These are phyloP conservation scores for Tinea semifulvella DNA, from an alignment of 2,888 invertebrate genomes.

Conservation along the genomic window DNA sequence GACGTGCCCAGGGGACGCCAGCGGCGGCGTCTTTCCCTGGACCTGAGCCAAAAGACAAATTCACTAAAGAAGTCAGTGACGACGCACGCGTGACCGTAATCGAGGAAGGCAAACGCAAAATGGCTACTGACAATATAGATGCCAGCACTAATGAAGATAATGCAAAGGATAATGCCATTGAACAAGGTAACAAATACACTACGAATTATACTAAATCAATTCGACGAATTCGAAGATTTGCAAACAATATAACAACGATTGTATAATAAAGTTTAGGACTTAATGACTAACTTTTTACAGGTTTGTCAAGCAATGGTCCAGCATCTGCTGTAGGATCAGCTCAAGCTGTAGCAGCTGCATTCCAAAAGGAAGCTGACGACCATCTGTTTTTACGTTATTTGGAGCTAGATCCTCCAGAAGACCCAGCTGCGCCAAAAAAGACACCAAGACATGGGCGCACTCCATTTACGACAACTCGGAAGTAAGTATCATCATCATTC, in stretches of 20 bases:
- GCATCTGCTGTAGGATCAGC: conserved; percentile 41
- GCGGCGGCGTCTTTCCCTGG: conserved; percentile 29
- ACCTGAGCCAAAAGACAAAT: conserved; percentile 23
- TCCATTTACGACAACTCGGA: conserved; percentile 83
- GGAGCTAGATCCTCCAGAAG: conserved; percentile 82
- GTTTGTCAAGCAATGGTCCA: conserved; percentile 47
- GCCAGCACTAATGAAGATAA: conserved; percentile 53
- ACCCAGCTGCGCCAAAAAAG: conserved; percentile 64
- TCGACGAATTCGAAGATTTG: too few relatives aligned
- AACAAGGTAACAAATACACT: conserved; percentile 38
- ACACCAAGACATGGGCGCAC: conserved; percentile 75
- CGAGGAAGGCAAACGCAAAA: conserved; percentile 38
- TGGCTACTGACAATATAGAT: conserved; percentile 61
- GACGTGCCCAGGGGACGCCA: conserved; percentile 30
- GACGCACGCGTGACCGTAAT: conserved; percentile 33
- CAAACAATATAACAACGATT: too few relatives aligned
- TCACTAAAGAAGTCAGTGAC: conserved; percentile 23
- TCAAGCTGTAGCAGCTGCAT: conserved; percentile 58
- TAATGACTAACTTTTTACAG: conserved; percentile 24
- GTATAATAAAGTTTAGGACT: too few relatives aligned
- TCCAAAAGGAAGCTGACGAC: conserved; percentile 75
- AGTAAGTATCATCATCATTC: too few relatives aligned
- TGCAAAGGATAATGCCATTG: conserved; percentile 50
- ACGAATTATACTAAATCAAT: too few relatives aligned
- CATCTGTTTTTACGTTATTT: conserved; percentile 78